Conservation (phyloP, 53 echinoderm and acorn worm genomes). For the Echinarachnius parma region DNA sequence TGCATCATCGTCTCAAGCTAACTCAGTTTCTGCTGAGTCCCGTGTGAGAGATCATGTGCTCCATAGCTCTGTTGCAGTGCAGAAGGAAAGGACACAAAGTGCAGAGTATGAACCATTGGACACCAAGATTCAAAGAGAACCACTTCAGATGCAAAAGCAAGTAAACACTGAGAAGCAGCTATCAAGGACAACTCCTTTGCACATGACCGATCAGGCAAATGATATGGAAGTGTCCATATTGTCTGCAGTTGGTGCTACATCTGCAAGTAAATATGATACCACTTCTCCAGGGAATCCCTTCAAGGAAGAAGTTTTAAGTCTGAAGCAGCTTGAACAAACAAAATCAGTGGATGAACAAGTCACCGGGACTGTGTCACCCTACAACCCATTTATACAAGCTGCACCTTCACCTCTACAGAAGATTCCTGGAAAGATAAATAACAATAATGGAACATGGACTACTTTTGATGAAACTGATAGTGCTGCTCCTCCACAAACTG, state of each 20-base stretch:
- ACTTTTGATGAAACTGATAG: conserved; percentile 55
- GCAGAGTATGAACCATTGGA: too few species aligned
- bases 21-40: not conserved
- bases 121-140: too few species aligned
- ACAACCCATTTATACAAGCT: conserved; percentile 29
- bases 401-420: conserved; percentile 10
- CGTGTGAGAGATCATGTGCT: not conserved
- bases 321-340: conserved; percentile 31
- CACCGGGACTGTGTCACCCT: conserved; percentile 3
- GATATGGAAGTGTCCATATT: conserved; percentile 9
- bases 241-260: conserved; percentile 1
- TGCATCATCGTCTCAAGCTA: conserved; percentile 25
- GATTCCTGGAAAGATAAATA: conserved; percentile 43
- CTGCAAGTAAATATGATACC: not conserved
- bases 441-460: conserved; percentile 44
- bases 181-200: conserved; percentile 23
- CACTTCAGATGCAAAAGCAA: too few species aligned
- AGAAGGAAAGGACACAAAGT: too few species aligned
- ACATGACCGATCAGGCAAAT: conserved; percentile 26
- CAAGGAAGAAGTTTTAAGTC: conserved; percentile 55
- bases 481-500: not conserved
- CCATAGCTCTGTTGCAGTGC: too few species aligned
- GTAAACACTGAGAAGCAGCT: too few species aligned
- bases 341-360: conserved; percentile 8
- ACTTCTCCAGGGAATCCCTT: conserved; percentile 75